These are phyloP conservation scores for Solea solea DNA, from an alignment of 2,113 vertebrate genomes.

Conservation along the genomic window DNA sequence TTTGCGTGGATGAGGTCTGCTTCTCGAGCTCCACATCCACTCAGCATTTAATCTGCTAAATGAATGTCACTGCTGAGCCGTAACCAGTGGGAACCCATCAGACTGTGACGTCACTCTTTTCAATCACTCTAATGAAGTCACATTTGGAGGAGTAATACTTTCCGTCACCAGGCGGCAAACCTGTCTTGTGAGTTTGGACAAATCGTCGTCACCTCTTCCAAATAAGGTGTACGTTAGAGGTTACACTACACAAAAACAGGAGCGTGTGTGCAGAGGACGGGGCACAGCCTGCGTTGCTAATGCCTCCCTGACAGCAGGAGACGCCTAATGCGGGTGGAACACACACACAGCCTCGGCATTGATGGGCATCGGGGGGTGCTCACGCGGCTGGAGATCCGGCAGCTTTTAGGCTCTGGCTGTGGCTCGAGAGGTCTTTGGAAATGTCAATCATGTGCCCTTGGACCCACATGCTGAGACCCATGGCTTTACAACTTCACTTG, in stretches of 20 bases:
- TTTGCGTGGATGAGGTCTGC: conserved; percentile 42
- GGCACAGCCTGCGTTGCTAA: conserved; percentile 56
- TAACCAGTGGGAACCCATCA: conserved; percentile 28
- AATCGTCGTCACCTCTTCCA: conserved; percentile 13
- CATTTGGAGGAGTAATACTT: background rate
- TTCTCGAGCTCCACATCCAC: conserved; percentile 17
- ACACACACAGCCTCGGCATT: conserved; percentile 53
- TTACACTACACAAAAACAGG: conserved; percentile 10
- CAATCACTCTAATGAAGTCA: conserved; percentile 8
- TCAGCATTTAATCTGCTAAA: conserved; percentile 48
- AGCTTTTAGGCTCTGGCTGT: conserved; percentile 67
- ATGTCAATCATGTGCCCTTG: conserved; percentile 70
- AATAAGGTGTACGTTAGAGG: conserved; percentile 15
- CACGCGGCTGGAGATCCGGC: conserved; percentile 64
- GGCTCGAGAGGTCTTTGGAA: conserved; percentile 67
- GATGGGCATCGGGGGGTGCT: conserved; percentile 58
- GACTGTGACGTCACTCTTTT: background rate
- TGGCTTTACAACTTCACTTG: conserved; percentile 39
- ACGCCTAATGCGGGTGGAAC: conserved; percentile 58
- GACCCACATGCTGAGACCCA: conserved; percentile 51
- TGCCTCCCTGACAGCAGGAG: conserved; percentile 61
- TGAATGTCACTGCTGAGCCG: conserved; percentile 26
- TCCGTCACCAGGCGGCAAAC: background rate
- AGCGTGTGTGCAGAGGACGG: conserved; percentile 41
- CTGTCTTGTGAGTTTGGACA: background rate